Evolutionary conservation across 2,888 invertebrate genomes (phyloP).

Genomic region (Dryomyza anilis): DNA sequence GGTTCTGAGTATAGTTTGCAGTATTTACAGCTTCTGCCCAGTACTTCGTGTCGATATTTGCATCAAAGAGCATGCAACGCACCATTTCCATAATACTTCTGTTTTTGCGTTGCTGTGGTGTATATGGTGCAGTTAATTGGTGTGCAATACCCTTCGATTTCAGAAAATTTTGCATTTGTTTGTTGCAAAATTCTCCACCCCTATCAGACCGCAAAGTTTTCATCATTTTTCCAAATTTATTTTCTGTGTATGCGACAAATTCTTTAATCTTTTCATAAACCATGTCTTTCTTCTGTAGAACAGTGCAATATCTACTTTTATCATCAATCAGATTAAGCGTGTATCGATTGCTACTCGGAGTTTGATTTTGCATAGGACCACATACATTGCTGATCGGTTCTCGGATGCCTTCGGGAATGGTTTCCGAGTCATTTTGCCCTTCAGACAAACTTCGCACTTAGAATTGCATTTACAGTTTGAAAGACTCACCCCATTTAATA

Average conservation of each 20-base stretch:
- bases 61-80: not conserved
- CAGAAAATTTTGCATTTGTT: not conserved
- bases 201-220: not conserved
- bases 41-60: not conserved
- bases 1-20: not conserved
- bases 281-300: not conserved
- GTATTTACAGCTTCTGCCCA: not conserved
- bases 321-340: not conserved
- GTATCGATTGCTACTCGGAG: not conserved
- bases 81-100: conserved; percentile 5
- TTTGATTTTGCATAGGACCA: not conserved
- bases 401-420: not conserved
- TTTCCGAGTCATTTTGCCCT: not conserved
- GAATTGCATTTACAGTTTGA: not conserved
- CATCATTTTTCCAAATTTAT: not conserved
- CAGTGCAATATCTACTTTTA: not conserved
- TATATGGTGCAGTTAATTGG: conserved; percentile 15
- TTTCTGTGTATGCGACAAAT: not conserved
- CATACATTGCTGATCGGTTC: not conserved
- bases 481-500: not conserved
- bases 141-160: not conserved
- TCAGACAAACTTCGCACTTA: not conserved
- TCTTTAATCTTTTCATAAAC: not conserved
- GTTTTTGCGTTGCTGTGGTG: conserved; percentile 15
- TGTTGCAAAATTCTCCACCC: not conserved